A percentile compares a stretch with the other conserved stretches of the same genome.
These are phyloP conservation scores for Mixornis gularis DNA, from an alignment of 2,113 vertebrate species.

Conservation along the genomic window DNA sequence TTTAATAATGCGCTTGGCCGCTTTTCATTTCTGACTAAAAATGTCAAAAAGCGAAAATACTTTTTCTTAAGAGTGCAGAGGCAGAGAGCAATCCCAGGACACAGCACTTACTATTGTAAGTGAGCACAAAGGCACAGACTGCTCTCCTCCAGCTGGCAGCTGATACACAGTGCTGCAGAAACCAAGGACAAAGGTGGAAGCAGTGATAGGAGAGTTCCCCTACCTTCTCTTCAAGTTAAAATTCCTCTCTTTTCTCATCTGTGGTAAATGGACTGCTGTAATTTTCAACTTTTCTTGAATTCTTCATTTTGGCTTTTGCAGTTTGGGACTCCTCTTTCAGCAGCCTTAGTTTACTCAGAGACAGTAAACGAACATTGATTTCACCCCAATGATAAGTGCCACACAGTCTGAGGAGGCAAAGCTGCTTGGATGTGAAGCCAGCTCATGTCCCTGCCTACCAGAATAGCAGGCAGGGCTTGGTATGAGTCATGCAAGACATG, in stretches of 20 bases:
- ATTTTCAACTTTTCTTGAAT: background rate
- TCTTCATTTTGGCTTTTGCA: background rate
- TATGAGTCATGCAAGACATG: background rate
- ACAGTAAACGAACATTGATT: background rate
- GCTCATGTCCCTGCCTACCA: background rate
- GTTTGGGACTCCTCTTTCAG: background rate
- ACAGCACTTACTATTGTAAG: background rate
- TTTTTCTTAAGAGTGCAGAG: background rate
- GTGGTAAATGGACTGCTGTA: background rate
- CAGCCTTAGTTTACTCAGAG: background rate
- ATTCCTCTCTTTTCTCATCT: background rate
- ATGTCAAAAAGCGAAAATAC: slow-evolving; percentile 21
- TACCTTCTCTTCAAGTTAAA: background rate
- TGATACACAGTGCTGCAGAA: background rate
- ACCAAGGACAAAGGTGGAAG: background rate
- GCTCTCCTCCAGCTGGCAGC: background rate
- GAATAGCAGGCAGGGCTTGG: background rate
- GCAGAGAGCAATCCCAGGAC: background rate
- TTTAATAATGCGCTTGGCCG: slow-evolving; percentile 2
- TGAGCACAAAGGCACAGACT: background rate
- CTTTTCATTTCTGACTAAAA: slow-evolving; percentile 39
- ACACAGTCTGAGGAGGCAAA: background rate
- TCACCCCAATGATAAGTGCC: background rate
- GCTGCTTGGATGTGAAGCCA: background rate
- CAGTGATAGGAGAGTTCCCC: background rate